Evolutionary conservation across 2,797 vertebrate genomes (phyloP), one percentile per base, ranked within the genome.

Genomic region (Liasis olivaceus): DNA sequence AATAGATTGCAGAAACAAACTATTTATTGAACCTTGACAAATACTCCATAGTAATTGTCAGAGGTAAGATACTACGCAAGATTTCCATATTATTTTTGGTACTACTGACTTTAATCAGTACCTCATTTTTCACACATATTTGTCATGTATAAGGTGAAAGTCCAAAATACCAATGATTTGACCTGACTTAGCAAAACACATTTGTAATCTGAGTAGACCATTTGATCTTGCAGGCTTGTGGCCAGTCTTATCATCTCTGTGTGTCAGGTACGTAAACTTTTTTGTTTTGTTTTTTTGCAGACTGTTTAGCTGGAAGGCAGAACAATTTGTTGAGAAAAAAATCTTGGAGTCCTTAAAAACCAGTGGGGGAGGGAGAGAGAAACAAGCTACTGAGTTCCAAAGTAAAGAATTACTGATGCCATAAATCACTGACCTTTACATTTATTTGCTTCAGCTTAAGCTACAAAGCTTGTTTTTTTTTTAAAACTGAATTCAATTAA

Each of bases 131-230:
- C 94, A 95, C 22, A 93, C 90, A 94, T 89, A 89, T 93, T 94
- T 88, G 92, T 93, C 91, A 89, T 81, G 0, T 91, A 72, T n/a
- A 94, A 94, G 89, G 86, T 93, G 94, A 96, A 60, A 93, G 47
- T 94, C 93, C 22, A 94, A 66, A 94, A 93, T 94, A 92, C 93
- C 94, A 94, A 94, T 92, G 91, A 93, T 94, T 94, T 96, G 95
- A 95, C 93, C 91, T 94, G 91, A 89, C 81, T 92, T 92, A 94
- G 94, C 47, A 72, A 96, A 97, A 95, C 77, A 97, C 91, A 96
- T 94, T 91, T 26, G 85, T 88, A 96, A 95, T 47, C 54, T 2
- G 59, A 95, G 92, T 90, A 90, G 8, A 3, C 92, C 81, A 95
- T 94, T 95, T 96, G 92, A 96, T 95, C 93, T 95, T 96, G 93